Percentiles rank a stretch among this genome's conserved stretches.
phyloP scores from a whole-genome alignment of 2,888 invertebrate genomes.

The Andrena hattorfiana region DNA sequence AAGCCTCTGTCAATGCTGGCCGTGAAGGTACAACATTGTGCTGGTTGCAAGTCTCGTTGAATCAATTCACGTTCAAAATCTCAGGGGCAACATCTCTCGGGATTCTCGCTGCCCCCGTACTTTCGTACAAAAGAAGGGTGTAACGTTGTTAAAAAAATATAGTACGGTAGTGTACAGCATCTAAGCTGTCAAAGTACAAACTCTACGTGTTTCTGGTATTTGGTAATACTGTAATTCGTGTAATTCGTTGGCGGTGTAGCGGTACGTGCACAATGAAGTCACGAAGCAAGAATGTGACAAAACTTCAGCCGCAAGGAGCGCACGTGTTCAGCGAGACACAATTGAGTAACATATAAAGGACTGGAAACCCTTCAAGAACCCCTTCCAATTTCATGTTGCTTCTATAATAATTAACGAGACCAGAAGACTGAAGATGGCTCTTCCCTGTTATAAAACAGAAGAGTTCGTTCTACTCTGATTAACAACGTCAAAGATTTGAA shows the following conservation, averaged over 20 bases:
- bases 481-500: conserved; percentile 22
- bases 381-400: neutral
- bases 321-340: conserved; percentile 61
- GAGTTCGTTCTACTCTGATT: conserved; percentile 23
- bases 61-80: neutral
- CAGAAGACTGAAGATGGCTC: conserved; percentile 12
- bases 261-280: conserved; percentile 62
- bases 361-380: conserved; percentile 40
- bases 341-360: conserved; percentile 44
- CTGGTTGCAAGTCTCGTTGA: neutral
- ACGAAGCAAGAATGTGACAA: conserved; percentile 53
- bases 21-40: neutral
- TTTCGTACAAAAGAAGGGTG: conserved; percentile 15
- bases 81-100: neutral
- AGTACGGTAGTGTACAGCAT: conserved; percentile 9
- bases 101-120: conserved; percentile 33
- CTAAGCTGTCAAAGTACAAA: conserved; percentile 20
- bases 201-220: conserved; percentile 35
- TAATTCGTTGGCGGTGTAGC: conserved; percentile 30
- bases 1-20: neutral
- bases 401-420: neutral
- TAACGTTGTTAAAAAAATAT: conserved; percentile 3
- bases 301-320: conserved; percentile 48
- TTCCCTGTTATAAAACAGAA: neutral
- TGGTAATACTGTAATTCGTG: conserved; percentile 17